Percentiles rank a stretch among this genome's conserved stretches.
Conservation (phyloP, 2,888 invertebrate genomes). For the Trichacis sp. region DNA sequence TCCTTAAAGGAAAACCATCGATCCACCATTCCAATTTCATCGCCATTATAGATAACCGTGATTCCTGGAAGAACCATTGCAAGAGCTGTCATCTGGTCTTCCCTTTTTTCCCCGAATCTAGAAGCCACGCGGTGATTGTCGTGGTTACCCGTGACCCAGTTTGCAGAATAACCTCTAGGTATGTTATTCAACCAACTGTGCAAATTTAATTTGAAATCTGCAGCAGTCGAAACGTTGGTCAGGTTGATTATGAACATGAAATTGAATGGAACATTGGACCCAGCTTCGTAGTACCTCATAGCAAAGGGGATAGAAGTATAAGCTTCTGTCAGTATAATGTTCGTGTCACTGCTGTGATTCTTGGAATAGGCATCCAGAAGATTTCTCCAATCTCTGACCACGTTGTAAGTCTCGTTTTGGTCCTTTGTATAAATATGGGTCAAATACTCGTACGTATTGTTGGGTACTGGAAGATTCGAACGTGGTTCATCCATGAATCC, state of each 20-base stretch:
- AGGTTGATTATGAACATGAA: constrained; percentile 72
- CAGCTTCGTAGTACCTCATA: constrained; percentile 72
- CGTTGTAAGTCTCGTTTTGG: constrained; percentile 59
- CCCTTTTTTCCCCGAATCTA: constrained; percentile 70
- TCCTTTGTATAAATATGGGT: constrained; percentile 66
- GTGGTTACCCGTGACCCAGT: constrained; percentile 76
- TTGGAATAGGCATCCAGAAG: constrained; percentile 73
- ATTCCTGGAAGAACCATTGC: constrained; percentile 73
- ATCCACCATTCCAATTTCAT: constrained; percentile 85
- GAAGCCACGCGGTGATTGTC: constrained; percentile 69
- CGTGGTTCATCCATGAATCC: constrained; percentile 57
- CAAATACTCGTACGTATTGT: constrained; percentile 57
- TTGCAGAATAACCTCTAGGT: constrained; percentile 72
- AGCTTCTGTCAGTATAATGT: constrained; percentile 75
- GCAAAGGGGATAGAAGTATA: constrained; percentile 71
- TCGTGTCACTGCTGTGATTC: constrained; percentile 44
- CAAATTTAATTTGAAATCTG: constrained; percentile 70
- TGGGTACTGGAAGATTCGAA: constrained; percentile 41
- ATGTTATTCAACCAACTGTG: constrained; percentile 74
- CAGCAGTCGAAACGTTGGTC: constrained; percentile 69
- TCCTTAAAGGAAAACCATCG: constrained; percentile 73
- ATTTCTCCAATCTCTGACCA: constrained; percentile 72
- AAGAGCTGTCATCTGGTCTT: constrained; percentile 73
- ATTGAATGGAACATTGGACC: constrained; percentile 73
- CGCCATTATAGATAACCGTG: constrained; percentile 80